Evolutionary conservation across 1,140 invertebrate species (phyloP).

Genomic region (Aphelenchoides besseyi): DNA sequence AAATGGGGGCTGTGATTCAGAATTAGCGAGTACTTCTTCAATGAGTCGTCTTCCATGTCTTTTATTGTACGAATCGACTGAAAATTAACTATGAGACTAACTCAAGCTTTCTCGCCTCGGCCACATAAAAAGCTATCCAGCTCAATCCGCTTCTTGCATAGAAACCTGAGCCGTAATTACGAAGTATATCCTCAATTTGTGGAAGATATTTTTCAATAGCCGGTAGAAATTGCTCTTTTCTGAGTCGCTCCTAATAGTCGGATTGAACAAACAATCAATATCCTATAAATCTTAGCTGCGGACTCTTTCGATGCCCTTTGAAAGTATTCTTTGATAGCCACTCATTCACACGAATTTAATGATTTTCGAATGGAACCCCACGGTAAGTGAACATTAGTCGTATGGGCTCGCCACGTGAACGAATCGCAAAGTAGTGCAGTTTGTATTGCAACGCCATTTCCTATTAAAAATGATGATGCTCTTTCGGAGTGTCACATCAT

Average conservation of each 20-base stretch:
- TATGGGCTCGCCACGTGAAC: neutral
- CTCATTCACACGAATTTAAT: neutral
- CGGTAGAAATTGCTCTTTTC: neutral
- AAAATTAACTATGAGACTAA: neutral
- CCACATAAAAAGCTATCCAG: slow-evolving; percentile 6
- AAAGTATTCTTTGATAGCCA: neutral
- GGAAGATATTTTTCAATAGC: neutral
- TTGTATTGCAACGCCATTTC: too few relatives aligned
- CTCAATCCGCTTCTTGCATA: neutral
- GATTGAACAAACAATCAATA: too few relatives aligned
- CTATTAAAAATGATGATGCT: too few relatives aligned
- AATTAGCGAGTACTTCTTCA: neutral
- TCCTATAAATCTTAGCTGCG: too few relatives aligned
- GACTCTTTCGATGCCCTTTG: too few relatives aligned
- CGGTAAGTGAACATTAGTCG: slow-evolving; percentile 5
- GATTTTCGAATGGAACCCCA: neutral
- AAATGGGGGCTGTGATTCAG: neutral
- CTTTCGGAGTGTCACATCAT: too few relatives aligned
- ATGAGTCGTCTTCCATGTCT: neutral
- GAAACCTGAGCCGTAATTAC: neutral
- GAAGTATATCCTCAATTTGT: neutral
- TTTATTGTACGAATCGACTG: neutral
- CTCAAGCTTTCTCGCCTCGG: too few relatives aligned
- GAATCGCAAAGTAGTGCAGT: slow-evolving; percentile 6
- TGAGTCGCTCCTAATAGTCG: neutral